Evolutionary conservation across 2,113 vertebrate species (phyloP).

Genomic region (Prolemur simus): DNA sequence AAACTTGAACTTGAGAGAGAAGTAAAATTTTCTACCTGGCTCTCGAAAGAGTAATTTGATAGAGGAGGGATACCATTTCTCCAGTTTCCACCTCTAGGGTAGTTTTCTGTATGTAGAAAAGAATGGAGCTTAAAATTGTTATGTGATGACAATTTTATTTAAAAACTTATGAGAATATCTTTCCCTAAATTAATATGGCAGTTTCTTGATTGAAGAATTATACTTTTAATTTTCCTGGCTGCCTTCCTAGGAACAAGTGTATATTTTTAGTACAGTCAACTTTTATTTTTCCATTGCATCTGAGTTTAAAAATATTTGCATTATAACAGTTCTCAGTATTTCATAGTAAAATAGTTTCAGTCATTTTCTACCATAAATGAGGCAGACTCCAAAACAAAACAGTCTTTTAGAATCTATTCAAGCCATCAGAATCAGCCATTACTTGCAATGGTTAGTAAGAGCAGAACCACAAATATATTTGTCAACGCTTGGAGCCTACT

Average conservation of each 20-base stretch:
- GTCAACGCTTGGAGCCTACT: not conserved
- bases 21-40: not conserved
- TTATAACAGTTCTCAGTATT: constrained; percentile 61
- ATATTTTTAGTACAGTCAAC: constrained; percentile 29
- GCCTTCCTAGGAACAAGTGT: not conserved
- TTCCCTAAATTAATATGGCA: not conserved
- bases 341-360: constrained; percentile 65
- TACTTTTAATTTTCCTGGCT: constrained; percentile 44
- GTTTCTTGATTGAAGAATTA: constrained; percentile 34
- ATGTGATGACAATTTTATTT: not conserved
- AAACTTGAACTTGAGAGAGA: constrained; percentile 3
- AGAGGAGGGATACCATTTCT: not conserved
- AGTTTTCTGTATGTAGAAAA: not conserved
- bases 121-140: not conserved
- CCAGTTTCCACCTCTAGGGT: not conserved
- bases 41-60: not conserved
- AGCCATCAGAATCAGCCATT: not conserved
- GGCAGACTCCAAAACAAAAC: not conserved
- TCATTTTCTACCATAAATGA: constrained; percentile 45
- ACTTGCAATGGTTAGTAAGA: not conserved
- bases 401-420: constrained; percentile 28
- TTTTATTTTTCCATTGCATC: not conserved
- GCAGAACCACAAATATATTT: not conserved
- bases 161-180: not conserved
- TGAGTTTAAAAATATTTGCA: constrained; percentile 57